Evolutionary conservation across 2,797 vertebrate species (phyloP).

Genomic region (Rachycentron canadum): DNA sequence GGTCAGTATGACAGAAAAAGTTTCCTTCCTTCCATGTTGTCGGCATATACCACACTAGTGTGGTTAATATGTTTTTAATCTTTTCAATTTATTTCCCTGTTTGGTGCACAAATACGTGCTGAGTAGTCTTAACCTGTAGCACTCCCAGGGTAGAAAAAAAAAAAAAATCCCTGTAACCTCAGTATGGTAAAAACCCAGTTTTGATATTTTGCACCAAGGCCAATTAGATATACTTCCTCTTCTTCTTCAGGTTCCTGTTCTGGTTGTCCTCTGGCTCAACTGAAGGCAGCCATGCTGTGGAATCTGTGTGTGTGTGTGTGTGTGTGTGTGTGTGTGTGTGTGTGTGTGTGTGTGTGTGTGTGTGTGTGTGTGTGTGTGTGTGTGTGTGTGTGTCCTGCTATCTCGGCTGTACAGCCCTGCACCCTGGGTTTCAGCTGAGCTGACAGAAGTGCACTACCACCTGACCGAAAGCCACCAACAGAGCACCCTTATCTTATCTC

Average conservation of each 20-base stretch:
- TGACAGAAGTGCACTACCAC: slow-evolving; percentile 57
- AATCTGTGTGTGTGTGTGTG: slow-evolving; percentile 8
- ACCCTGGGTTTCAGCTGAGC: slow-evolving; percentile 52
- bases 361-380: slow-evolving; percentile 6
- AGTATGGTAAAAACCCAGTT: background rate
- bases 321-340: slow-evolving; percentile 7
- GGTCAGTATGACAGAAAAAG: background rate
- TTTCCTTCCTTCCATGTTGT: background rate
- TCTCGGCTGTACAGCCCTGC: slow-evolving; percentile 68
- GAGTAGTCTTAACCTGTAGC: background rate
- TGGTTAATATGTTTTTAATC: slow-evolving; percentile 14
- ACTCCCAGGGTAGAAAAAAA: background rate
- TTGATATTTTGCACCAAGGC: background rate
- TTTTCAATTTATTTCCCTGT: slow-evolving; percentile 12
- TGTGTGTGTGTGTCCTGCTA: slow-evolving; percentile 37
- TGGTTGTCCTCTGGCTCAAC: slow-evolving; percentile 16
- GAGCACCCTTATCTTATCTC: slow-evolving; percentile 32
- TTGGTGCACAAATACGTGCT: background rate
- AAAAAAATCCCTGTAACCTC: background rate
- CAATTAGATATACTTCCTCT: slow-evolving; percentile 4
- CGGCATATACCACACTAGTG: slow-evolving; percentile 3
- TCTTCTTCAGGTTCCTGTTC: slow-evolving; percentile 21
- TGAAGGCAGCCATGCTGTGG: slow-evolving; percentile 36
- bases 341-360: background rate
- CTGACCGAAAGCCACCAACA: slow-evolving; percentile 38